These are phyloP conservation scores for Pholis gunnellus DNA, from an alignment of 2,113 vertebrate genomes.

Conservation along the genomic window DNA sequence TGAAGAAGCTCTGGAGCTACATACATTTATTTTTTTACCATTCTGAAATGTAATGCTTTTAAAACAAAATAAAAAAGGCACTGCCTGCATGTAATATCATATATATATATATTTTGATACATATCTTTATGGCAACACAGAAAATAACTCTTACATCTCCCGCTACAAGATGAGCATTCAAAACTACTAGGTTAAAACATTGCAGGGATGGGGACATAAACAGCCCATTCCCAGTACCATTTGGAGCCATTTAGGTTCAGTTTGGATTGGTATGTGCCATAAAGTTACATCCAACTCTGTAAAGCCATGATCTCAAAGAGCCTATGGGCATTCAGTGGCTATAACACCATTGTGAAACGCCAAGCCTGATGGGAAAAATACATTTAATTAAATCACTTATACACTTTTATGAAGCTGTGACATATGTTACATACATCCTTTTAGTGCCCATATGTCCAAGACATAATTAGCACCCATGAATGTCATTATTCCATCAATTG, in stretches of 20 bases:
- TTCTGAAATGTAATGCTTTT: not conserved
- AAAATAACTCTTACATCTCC: not conserved
- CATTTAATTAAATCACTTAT: not conserved
- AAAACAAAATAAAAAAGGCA: not conserved
- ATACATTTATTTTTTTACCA: not conserved
- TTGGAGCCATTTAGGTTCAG: not conserved
- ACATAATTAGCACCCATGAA: conserved; percentile 6
- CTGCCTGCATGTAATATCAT: not conserved
- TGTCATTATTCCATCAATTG: not conserved
- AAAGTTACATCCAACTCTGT: not conserved
- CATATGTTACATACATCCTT: not conserved
- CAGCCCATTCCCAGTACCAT: not conserved
- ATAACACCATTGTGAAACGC: not conserved
- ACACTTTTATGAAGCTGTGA: conserved; percentile 6
- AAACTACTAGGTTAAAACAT: not conserved
- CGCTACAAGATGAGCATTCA: not conserved
- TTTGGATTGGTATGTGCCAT: conserved; percentile 1
- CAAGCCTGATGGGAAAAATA: not conserved
- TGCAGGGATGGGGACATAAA: not conserved
- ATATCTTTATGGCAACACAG: conserved; percentile 3
- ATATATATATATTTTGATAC: not conserved
- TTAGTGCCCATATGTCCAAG: conserved; percentile 32
- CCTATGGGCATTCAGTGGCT: not conserved
- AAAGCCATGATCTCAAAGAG: not conserved
- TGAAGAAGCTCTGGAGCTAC: conserved; percentile 2